phyloP scores from a whole-genome alignment of 2,888 invertebrate genomes.

The Tachina lurida region DNA sequence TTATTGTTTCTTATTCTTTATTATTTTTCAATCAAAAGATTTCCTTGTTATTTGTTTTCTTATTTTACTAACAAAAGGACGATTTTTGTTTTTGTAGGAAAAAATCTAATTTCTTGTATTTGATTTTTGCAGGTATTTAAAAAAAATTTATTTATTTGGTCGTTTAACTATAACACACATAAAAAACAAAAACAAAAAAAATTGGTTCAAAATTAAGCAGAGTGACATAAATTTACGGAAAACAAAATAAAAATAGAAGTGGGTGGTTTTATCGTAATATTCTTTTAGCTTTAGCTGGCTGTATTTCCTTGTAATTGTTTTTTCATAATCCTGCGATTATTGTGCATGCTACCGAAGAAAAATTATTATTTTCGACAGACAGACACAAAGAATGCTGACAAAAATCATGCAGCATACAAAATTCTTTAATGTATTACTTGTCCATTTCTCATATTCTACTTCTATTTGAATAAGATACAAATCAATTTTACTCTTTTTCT shows the following conservation, averaged over 20 bases:
- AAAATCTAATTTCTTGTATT: conserved; percentile 36
- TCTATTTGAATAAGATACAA: too few species aligned
- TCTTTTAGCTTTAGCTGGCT: conserved; percentile 39
- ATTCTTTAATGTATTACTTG: too few species aligned
- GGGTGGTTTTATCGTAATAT: conserved; percentile 6
- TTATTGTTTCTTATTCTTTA: conserved; percentile 37
- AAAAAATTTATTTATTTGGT: conserved; percentile 12
- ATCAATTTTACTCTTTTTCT: too few species aligned
- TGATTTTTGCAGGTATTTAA: conserved; percentile 67
- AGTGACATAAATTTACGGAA: conserved; percentile 63
- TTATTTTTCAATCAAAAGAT: conserved; percentile 60
- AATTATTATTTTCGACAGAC: too few species aligned
- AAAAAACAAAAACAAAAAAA: not conserved
- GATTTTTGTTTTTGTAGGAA: conserved; percentile 18
- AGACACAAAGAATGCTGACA: too few species aligned
- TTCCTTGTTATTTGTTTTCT: conserved; percentile 45
- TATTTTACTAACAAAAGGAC: conserved; percentile 55
- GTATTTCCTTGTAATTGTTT: conserved; percentile 57
- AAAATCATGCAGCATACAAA: too few species aligned
- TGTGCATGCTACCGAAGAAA: too few species aligned
- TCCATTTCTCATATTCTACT: too few species aligned
- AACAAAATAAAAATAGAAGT: conserved; percentile 19
- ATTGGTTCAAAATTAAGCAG: not conserved
- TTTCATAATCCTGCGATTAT: not conserved
- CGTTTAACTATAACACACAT: conserved; percentile 51